A percentile compares a stretch with the other conserved stretches of the same genome.
phyloP scores from a whole-genome alignment of 2,888 invertebrate genomes.

The Hecatera dysodea region DNA sequence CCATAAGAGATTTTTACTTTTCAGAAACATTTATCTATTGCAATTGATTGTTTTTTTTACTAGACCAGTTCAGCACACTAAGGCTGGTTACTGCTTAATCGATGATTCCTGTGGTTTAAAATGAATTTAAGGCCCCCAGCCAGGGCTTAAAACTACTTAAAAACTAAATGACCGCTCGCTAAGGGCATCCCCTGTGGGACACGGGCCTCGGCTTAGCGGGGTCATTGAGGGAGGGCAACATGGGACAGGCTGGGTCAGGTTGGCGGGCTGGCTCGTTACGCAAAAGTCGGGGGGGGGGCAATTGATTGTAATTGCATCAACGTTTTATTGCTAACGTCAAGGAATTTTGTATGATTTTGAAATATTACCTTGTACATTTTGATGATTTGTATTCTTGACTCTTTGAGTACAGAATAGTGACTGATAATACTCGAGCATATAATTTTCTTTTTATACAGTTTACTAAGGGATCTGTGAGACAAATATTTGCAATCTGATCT shows the following conservation, averaged over 20 bases:
- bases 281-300: too few species aligned
- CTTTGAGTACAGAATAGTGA: conserved; percentile 11
- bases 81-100: too few species aligned
- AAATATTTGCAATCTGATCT: conserved; percentile 25
- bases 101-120: too few species aligned
- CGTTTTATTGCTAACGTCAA: background rate
- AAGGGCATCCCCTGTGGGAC: too few species aligned
- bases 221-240: too few species aligned
- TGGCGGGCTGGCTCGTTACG: too few species aligned
- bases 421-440: conserved; percentile 9
- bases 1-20: background rate
- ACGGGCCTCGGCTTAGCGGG: too few species aligned
- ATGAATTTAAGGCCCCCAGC: too few species aligned
- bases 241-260: too few species aligned
- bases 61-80: too few species aligned
- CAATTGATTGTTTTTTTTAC: background rate
- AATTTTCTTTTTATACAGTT: conserved; percentile 25
- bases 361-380: conserved; percentile 40
- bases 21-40: background rate
- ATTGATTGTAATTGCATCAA: background rate
- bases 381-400: conserved; percentile 8
- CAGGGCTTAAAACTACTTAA: too few species aligned
- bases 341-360: background rate
- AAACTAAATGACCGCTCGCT: too few species aligned
- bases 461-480: conserved; percentile 17